Evolutionary conservation across 2,113 vertebrate genomes (phyloP).

Genomic region (Pantherophis guttatus): DNA sequence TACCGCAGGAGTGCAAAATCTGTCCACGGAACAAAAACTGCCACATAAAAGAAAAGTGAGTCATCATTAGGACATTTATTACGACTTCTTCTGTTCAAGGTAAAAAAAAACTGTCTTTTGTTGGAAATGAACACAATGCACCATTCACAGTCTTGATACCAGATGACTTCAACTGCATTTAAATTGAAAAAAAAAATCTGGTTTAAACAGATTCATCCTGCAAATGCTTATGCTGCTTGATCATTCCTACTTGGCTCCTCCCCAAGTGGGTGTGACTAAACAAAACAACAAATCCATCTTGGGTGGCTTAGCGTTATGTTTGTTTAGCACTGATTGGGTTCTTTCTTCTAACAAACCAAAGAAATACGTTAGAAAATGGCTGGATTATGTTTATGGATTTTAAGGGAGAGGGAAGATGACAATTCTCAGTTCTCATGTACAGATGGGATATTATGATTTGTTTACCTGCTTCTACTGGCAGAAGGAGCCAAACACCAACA

Average conservation of each 20-base stretch:
- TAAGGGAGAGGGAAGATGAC: background rate
- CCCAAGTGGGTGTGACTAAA: background rate
- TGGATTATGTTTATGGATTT: background rate
- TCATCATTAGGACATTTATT: slow-evolving; percentile 17
- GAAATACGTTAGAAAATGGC: background rate
- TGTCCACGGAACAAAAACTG: background rate
- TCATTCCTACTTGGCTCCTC: background rate
- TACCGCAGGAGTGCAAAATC: background rate
- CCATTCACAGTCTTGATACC: background rate
- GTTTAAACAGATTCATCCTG: background rate
- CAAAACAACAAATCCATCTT: background rate
- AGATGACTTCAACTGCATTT: background rate
- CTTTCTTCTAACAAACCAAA: background rate
- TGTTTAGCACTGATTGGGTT: background rate
- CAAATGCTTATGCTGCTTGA: background rate
- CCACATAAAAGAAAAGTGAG: background rate
- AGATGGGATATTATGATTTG: background rate
- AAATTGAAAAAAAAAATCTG: background rate
- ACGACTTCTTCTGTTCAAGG: background rate
- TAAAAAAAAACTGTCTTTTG: slow-evolving; percentile 2
- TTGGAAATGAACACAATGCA: slow-evolving; percentile 4
- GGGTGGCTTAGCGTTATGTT: background rate
- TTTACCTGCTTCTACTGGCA: background rate
- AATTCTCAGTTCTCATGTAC: background rate
- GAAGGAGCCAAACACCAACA: background rate